Base-by-base conservation (phyloP, 2,113 vertebrate species). In the Nycticorax nycticorax region DNA sequence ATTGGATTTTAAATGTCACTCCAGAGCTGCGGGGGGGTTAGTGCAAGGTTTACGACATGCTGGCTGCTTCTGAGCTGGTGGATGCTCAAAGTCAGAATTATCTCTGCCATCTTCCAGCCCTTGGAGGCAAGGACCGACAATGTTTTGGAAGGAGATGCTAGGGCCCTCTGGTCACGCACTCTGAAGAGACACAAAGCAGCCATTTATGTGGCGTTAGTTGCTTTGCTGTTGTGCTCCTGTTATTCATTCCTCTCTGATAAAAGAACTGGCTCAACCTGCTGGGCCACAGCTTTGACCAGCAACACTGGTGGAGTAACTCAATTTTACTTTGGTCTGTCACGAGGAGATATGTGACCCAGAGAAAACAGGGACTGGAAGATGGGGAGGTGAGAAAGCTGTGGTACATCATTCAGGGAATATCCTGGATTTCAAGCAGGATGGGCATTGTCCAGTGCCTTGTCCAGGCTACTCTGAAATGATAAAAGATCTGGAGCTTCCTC, bases 1-100 rank as follows among this genome's bases (percentile, higher is more conserved):
- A 96, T 89, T 95, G 88, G 72, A 94, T 97, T 97, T 96, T 95
- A 97, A 96, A 96, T 95, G 96, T 93, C 96, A 93, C 83, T 93
- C 53, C 64, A 66, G 89, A 94, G 94, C 91, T 96, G 83, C 79
- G 81, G 92, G 97, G 97, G 92, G 45, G 32, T 86, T 79, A 63
- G 74, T 14, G 30, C 16, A 30, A 77, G 37, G 91, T 88, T 95
- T 94, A 89, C 41, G 89, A 88, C 67, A 85, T 3, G 55, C 74
- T 77, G 80, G 79, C 35, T 88, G 33, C 52, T 96, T 90, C 82
- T 74, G 60, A 85, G 86, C 48, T 88, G 71, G 66, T 62, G 59
- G 55, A 83, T 83, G 66, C 84, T 94, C 32, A 18, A 39, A 85
- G 69, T 30, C 80, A 82, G 87, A 92, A 93, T 91, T 82, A 8